These are phyloP conservation scores for Macropodus opercularis DNA, from an alignment of 2,797 vertebrate species.

Conservation along the genomic window DNA sequence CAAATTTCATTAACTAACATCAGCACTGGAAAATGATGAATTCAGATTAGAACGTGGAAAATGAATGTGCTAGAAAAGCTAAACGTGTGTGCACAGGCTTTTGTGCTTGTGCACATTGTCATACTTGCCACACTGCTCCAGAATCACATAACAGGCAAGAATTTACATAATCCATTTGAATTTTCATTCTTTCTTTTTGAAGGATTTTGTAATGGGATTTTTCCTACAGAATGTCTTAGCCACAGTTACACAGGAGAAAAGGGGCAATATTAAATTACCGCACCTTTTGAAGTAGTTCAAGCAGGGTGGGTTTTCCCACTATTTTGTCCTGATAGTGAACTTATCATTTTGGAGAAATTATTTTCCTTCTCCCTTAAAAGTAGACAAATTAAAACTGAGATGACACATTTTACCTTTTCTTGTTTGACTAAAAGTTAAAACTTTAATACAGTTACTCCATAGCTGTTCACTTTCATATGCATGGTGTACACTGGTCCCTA, in stretches of 20 bases:
- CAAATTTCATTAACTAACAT: constrained; percentile 68
- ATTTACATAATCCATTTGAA: constrained; percentile 74
- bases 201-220: constrained; percentile 68
- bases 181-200: constrained; percentile 70
- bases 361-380: constrained; percentile 4
- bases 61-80: constrained; percentile 49
- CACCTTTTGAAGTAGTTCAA: constrained; percentile 40
- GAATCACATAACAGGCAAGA: constrained; percentile 55
- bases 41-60: constrained; percentile 57
- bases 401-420: background rate
- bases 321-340: constrained; percentile 20
- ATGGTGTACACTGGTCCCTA: background rate
- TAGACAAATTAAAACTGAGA: background rate
- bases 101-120: constrained; percentile 20
- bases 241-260: constrained; percentile 26
- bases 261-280: constrained; percentile 42
- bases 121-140: constrained; percentile 50
- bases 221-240: constrained; percentile 27
- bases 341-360: constrained; percentile 4
- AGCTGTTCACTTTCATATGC: background rate
- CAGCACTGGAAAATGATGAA: constrained; percentile 56
- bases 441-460: too few relatives aligned
- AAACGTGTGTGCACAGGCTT: constrained; percentile 21
- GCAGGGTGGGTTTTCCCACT: constrained; percentile 30
- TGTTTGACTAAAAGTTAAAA: too few relatives aligned